Evolutionary conservation across 1,140 invertebrate genomes (phyloP).

Genomic region (Drusus annulatus): DNA sequence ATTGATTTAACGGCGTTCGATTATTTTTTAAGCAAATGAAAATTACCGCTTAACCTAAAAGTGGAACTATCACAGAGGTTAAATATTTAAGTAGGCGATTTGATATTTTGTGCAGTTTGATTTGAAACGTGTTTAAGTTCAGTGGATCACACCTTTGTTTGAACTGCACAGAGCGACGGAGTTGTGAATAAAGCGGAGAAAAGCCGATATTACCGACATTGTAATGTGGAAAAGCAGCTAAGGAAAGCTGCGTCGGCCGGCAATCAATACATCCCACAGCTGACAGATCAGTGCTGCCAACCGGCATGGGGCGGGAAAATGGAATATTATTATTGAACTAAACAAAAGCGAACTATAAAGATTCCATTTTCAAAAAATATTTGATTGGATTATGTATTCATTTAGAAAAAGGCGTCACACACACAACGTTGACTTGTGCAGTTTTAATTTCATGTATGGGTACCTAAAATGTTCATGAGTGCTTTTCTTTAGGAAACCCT

Average conservation of each 20-base stretch:
- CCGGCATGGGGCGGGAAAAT: constrained; percentile 5
- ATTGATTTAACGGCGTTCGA: neutral
- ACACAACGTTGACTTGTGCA: too few relatives aligned
- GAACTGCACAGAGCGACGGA: neutral
- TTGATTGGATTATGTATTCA: too few relatives aligned
- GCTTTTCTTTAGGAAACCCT: too few relatives aligned
- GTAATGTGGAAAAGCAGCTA: constrained; percentile 18
- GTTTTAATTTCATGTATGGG: too few relatives aligned
- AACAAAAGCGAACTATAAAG: too few relatives aligned
- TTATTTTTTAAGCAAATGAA: constrained; percentile 2
- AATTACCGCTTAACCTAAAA: constrained; percentile 28
- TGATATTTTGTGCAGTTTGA: neutral
- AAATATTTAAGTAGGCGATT: neutral
- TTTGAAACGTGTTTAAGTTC: neutral
- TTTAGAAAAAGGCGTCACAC: too few relatives aligned
- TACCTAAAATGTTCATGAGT: too few relatives aligned
- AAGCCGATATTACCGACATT: constrained; percentile 34
- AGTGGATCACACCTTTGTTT: neutral
- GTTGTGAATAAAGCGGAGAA: constrained; percentile 4
- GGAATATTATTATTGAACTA: neutral
- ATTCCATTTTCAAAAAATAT: too few relatives aligned
- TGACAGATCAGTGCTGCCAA: constrained; percentile 22
- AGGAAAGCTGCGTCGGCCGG: constrained; percentile 9
- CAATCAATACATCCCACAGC: constrained; percentile 36
- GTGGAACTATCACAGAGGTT: neutral